phyloP scores from a whole-genome alignment of 2,113 vertebrate genomes.

The Alectura lathami region DNA sequence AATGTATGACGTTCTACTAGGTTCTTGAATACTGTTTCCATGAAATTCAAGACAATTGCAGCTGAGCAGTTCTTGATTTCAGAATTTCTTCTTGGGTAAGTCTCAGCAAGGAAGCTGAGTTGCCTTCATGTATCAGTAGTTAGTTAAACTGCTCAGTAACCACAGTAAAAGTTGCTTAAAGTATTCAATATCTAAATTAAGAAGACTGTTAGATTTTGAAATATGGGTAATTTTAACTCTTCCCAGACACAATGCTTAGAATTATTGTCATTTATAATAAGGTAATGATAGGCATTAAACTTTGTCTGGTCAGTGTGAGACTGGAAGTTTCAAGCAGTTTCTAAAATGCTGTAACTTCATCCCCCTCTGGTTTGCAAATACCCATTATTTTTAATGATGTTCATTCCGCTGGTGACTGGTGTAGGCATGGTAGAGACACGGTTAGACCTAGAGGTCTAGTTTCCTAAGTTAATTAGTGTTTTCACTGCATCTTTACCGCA shows the following conservation, averaged over 20 bases:
- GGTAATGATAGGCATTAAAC: not conserved
- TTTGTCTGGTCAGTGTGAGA: not conserved
- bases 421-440: not conserved
- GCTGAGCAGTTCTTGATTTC: not conserved
- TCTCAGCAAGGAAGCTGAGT: not conserved
- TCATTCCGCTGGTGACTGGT: not conserved
- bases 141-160: not conserved
- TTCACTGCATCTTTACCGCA: not conserved
- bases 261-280: not conserved
- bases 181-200: not conserved
- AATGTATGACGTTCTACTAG: not conserved
- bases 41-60: not conserved
- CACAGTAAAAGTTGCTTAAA: not conserved
- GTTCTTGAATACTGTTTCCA: not conserved
- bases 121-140: not conserved
- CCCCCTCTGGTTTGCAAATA: not conserved
- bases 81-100: not conserved
- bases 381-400: not conserved
- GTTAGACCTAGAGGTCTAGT: not conserved
- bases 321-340: not conserved
- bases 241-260: not conserved
- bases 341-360: not conserved
- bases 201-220: not conserved
- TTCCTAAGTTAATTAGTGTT: not conserved
- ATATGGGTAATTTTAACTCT: not conserved